Percentiles rank a stretch among this genome's conserved stretches.
Conservation (phyloP, 1,140 invertebrate species). For the Potamilus streckersoni region DNA sequence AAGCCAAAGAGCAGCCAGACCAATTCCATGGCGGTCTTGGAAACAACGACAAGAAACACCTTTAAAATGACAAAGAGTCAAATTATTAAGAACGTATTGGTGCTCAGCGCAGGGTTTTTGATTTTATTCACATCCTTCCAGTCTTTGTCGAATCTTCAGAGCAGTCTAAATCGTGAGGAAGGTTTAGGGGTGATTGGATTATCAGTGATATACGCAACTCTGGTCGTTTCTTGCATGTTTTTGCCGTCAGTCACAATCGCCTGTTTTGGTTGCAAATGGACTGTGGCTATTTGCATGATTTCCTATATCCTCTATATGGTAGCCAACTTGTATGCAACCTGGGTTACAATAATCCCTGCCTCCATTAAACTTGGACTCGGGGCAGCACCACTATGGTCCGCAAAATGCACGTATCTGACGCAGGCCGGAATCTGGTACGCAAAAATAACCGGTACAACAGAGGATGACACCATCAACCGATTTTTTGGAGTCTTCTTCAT, state of each 20-base stretch:
- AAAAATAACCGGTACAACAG: slow-evolving; percentile 72
- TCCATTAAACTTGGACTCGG: slow-evolving; percentile 88
- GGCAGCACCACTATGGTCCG: slow-evolving; percentile 96
- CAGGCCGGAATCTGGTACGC: slow-evolving; percentile 85
- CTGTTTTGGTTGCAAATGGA: slow-evolving; percentile 94
- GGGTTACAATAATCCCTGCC: slow-evolving; percentile 91
- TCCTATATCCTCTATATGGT: slow-evolving; percentile 95
- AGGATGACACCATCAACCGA: slow-evolving; percentile 90
- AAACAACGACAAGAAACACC: too few relatives aligned
- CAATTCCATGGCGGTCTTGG: too few relatives aligned
- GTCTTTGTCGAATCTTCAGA: slow-evolving; percentile 61
- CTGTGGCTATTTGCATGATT: slow-evolving; percentile 88
- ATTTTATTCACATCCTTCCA: slow-evolving; percentile 62
- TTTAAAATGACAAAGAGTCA: slow-evolving; percentile 36
- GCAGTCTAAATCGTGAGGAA: slow-evolving; percentile 59
- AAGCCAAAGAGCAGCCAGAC: too few relatives aligned
- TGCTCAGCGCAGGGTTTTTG: slow-evolving; percentile 58
- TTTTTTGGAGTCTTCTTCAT: slow-evolving; percentile 99
- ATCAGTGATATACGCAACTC: slow-evolving; percentile 87
- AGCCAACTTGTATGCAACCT: slow-evolving; percentile 84
- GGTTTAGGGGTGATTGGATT: slow-evolving; percentile 65
- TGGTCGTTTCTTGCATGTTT: slow-evolving; percentile 93
- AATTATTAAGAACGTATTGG: slow-evolving; percentile 58
- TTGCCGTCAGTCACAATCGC: slow-evolving; percentile 77
- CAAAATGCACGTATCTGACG: slow-evolving; percentile 95